Evolutionary conservation across 1,140 invertebrate species (phyloP).

Genomic region (Drosophila rufa): DNA sequence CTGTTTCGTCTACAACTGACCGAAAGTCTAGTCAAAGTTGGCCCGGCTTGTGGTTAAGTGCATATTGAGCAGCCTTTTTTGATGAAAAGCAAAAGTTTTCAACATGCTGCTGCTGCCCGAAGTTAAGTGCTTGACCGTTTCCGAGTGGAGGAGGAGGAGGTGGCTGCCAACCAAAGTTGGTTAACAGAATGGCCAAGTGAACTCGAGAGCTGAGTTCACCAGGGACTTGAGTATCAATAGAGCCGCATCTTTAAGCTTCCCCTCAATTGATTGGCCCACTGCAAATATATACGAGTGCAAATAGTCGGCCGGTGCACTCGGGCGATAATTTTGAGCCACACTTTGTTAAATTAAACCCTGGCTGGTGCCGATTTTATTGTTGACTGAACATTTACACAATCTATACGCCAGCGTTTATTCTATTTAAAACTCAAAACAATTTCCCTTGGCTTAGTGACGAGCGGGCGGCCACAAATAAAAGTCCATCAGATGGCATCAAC

Average conservation of each 20-base stretch:
- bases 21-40: slow-evolving; percentile 51
- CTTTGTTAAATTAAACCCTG: slow-evolving; percentile 50
- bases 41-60: slow-evolving; percentile 65
- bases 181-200: slow-evolving; percentile 46
- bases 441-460: slow-evolving; percentile 63
- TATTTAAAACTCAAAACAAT: slow-evolving; percentile 81
- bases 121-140: slow-evolving; percentile 59
- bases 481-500: slow-evolving; percentile 68
- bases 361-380: slow-evolving; percentile 60
- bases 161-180: slow-evolving; percentile 27
- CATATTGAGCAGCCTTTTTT: slow-evolving; percentile 56
- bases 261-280: slow-evolving; percentile 27
- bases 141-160: not conserved
- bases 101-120: slow-evolving; percentile 31
- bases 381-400: slow-evolving; percentile 78
- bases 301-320: slow-evolving; percentile 54
- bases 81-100: slow-evolving; percentile 76
- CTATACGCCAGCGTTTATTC: slow-evolving; percentile 80
- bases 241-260: slow-evolving; percentile 33
- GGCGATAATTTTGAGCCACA: slow-evolving; percentile 70
- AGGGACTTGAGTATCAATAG: slow-evolving; percentile 40
- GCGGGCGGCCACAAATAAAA: slow-evolving; percentile 52
- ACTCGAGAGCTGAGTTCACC: slow-evolving; percentile 28
- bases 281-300: not conserved
- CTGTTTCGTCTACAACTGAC: slow-evolving; percentile 52